A percentile compares a stretch with the other conserved stretches of the same genome.
phyloP scores from a whole-genome alignment of 53 echinoderm and acorn worm genomes.

The Paracentrotus lividus region DNA sequence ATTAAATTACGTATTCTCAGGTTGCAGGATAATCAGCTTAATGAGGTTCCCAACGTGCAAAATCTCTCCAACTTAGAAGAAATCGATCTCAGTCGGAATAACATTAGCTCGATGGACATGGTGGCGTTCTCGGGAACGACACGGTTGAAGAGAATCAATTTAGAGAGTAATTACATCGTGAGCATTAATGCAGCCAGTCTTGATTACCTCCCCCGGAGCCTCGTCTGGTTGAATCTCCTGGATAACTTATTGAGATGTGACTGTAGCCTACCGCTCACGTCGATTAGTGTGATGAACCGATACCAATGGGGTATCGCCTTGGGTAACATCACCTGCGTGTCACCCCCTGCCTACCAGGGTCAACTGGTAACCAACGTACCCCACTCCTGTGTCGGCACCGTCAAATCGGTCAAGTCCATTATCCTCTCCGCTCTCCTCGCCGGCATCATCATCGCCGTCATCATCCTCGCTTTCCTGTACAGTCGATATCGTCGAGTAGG shows the following conservation, averaged over 20 bases:
- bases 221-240: conserved; percentile 19
- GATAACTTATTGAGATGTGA: conserved; percentile 51
- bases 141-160: conserved; percentile 33
- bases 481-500: conserved; percentile 51
- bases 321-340: conserved; percentile 38
- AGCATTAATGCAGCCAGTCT: conserved; percentile 30
- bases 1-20: conserved; percentile 42
- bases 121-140: neutral
- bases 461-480: conserved; percentile 50
- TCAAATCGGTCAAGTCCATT: conserved; percentile 56
- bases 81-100: conserved; percentile 63
- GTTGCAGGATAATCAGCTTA: conserved; percentile 37
- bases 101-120: conserved; percentile 51
- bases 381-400: neutral
- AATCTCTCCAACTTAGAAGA: conserved; percentile 51
- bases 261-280: conserved; percentile 14
- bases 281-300: neutral
- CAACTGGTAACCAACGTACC: neutral
- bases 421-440: conserved; percentile 50
- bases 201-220: conserved; percentile 20
- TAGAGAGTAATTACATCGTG: conserved; percentile 50
- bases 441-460: conserved; percentile 54
- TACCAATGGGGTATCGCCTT: conserved; percentile 47
- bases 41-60: conserved; percentile 30
- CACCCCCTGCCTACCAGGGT: conserved; percentile 39